Conservation (phyloP, 2,888 invertebrate genomes). For the Drosophila greeni region DNA sequence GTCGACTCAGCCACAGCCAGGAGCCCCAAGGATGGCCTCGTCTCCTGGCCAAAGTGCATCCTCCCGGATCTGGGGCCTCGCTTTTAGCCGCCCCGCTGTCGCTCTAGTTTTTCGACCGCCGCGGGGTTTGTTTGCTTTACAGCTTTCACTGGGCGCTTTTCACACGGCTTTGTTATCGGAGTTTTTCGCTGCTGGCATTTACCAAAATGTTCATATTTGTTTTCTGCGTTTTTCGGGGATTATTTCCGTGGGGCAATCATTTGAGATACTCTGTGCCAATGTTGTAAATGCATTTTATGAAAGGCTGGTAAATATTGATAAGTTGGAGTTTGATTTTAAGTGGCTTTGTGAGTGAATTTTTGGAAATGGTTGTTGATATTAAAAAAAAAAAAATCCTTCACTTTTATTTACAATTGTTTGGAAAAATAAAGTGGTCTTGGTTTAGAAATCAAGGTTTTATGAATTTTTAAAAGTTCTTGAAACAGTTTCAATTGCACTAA, state of each 20-base stretch:
- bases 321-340: slow-evolving; percentile 1
- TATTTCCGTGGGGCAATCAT: slow-evolving; percentile 1
- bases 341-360: not conserved
- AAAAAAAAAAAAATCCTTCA: accelerated
- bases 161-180: slow-evolving; percentile 31
- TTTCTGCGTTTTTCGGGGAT: not conserved
- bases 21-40: slow-evolving; percentile 57
- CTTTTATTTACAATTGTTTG: not conserved
- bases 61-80: slow-evolving; percentile 33
- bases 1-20: slow-evolving; percentile 51
- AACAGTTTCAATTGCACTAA: not conserved
- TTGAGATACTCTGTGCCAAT: slow-evolving; percentile 2
- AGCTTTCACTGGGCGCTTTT: slow-evolving; percentile 26
- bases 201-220: slow-evolving; percentile 6
- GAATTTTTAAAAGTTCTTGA: not conserved
- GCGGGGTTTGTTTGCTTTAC: slow-evolving; percentile 26
- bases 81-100: slow-evolving; percentile 19
- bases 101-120: slow-evolving; percentile 21
- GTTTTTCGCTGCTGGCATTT: slow-evolving; percentile 25
- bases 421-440: not conserved
- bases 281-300: slow-evolving; percentile 6
- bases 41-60: slow-evolving; percentile 67
- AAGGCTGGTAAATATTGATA: slow-evolving; percentile 5
- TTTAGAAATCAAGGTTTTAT: not conserved
- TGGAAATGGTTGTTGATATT: not conserved